These are phyloP conservation scores for Tipula unca DNA, from an alignment of 2,888 invertebrate genomes.

Conservation along the genomic window DNA sequence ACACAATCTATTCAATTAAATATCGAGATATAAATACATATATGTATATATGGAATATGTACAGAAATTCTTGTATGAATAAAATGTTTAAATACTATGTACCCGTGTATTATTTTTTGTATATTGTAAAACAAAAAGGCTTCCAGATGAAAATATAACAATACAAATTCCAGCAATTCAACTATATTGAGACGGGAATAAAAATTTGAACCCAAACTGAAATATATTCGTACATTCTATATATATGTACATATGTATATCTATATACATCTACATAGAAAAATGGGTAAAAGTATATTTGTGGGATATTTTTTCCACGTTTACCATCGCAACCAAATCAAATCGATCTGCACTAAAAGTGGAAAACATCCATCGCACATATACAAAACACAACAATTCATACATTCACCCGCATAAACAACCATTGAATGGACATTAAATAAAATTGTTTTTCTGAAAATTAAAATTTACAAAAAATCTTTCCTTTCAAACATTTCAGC, in stretches of 20 bases:
- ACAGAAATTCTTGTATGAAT: neutral
- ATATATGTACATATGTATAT: neutral
- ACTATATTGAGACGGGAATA: neutral
- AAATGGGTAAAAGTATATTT: neutral
- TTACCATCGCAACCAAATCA: neutral
- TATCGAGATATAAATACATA: neutral
- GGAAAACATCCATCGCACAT: neutral
- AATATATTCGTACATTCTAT: neutral
- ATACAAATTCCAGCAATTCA: neutral
- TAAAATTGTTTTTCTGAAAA: neutral
- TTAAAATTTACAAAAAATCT: constrained; percentile 8
- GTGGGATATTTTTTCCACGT: neutral
- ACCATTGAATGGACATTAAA: neutral
- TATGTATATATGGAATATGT: neutral
- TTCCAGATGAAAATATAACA: neutral
- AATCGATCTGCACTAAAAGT: neutral
- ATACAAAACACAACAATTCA: neutral
- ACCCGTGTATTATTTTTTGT: neutral
- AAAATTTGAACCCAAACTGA: neutral
- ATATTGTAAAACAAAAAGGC: neutral
- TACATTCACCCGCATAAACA: neutral
- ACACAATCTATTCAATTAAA: neutral
- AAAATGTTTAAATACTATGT: neutral
- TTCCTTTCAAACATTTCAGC: neutral
- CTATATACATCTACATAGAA: neutral